phyloP scores from a whole-genome alignment of 2,888 invertebrate species.

The Dryadula phaetusa region DNA sequence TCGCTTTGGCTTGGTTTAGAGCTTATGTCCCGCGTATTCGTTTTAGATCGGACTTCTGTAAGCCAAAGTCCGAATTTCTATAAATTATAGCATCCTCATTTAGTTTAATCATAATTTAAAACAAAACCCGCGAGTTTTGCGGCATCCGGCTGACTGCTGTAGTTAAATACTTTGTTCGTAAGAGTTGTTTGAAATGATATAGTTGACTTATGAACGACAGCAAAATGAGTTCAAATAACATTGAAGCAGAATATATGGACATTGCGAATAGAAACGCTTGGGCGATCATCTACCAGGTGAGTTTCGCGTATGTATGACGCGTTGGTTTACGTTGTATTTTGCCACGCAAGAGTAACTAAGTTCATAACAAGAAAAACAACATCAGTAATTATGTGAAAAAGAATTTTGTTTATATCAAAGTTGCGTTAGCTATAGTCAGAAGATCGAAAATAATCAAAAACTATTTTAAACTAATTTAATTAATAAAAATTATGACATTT shows the following conservation, averaged over 20 bases:
- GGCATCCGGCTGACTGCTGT: slow-evolving; percentile 57
- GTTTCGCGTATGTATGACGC: slow-evolving; percentile 57
- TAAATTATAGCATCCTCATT: slow-evolving; percentile 3
- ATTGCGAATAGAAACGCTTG: slow-evolving; percentile 88
- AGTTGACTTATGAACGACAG: slow-evolving; percentile 55
- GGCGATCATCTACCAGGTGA: slow-evolving; percentile 89
- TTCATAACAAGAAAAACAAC: slow-evolving; percentile 34
- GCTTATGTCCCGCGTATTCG: slow-evolving; percentile 27
- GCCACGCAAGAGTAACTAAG: slow-evolving; percentile 60
- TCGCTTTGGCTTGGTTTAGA: slow-evolving; percentile 23
- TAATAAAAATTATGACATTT: no score
- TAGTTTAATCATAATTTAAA: slow-evolving; percentile 33
- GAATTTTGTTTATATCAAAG: background rate
- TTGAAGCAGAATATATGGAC: slow-evolving; percentile 90
- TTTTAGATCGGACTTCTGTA: slow-evolving; percentile 18
- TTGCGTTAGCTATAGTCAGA: no score
- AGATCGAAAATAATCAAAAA: no score
- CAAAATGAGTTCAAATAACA: slow-evolving; percentile 59
- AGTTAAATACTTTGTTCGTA: slow-evolving; percentile 51
- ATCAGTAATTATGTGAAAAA: slow-evolving; percentile 14
- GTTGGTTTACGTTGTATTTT: slow-evolving; percentile 49
- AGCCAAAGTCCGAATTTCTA: slow-evolving; percentile 2
- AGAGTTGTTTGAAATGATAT: slow-evolving; percentile 58
- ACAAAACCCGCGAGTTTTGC: slow-evolving; percentile 49
- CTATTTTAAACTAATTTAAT: no score